Percentiles rank a stretch among this genome's conserved stretches.
Evolutionary conservation across 2,113 vertebrate species (phyloP).

Genomic region (Clarias macrocephalus): DNA sequence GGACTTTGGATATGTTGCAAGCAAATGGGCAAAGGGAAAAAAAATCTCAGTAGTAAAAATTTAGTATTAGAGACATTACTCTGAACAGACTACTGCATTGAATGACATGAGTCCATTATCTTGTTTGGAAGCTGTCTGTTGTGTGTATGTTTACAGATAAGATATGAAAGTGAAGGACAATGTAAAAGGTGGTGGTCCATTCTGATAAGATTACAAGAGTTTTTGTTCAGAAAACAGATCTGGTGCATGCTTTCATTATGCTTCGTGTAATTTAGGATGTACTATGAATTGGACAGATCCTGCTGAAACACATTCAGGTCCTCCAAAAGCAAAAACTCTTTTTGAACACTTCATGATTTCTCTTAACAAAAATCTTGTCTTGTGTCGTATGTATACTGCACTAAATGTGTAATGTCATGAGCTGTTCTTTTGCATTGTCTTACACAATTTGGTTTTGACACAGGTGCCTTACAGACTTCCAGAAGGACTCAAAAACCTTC

Average conservation of each 20-base stretch:
- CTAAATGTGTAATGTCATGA: neutral
- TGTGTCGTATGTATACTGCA: neutral
- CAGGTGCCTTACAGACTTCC: neutral
- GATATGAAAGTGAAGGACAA: neutral
- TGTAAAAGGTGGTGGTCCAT: conserved; percentile 7
- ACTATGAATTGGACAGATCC: neutral
- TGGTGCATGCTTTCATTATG: neutral
- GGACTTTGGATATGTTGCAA: neutral
- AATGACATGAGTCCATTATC: neutral
- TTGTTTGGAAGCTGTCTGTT: neutral
- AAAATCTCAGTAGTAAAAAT: neutral
- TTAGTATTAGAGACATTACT: neutral
- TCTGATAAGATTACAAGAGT: neutral
- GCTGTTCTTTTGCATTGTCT: neutral
- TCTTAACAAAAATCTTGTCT: neutral
- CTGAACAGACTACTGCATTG: neutral
- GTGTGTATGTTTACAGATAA: neutral
- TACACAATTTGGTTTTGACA: conserved; percentile 3
- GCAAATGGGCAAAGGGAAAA: neutral
- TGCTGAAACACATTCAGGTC: neutral
- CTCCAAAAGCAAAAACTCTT: neutral
- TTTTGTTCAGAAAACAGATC: neutral
- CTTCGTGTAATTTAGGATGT: neutral
- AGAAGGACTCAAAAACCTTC: neutral
- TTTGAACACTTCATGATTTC: neutral